Evolutionary conservation across 2,113 vertebrate genomes (phyloP).

Genomic region (Nanger granti): DNA sequence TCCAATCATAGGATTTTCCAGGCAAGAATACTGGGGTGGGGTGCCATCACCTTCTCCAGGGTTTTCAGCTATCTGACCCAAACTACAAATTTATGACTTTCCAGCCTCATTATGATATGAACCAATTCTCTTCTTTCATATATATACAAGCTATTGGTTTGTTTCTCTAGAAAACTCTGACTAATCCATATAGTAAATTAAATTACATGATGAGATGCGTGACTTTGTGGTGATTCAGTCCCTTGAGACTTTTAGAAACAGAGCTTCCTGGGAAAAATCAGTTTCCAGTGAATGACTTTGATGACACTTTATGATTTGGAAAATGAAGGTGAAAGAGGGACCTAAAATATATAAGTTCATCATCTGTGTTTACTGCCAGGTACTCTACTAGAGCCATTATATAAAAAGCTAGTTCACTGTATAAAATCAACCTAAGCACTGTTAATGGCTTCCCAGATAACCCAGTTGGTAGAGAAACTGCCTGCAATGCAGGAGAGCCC

Average conservation of each 20-base stretch:
- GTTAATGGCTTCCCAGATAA: not conserved
- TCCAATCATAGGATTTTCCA: not conserved
- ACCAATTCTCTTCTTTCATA: not conserved
- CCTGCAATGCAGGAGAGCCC: not conserved
- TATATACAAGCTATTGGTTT: not conserved
- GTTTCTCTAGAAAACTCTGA: not conserved
- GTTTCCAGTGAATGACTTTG: not conserved
- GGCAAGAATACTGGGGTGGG: not conserved
- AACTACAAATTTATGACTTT: not conserved
- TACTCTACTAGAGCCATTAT: not conserved
- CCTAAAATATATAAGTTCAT: not conserved
- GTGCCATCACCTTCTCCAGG: not conserved
- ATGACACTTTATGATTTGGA: not conserved
- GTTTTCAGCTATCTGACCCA: not conserved
- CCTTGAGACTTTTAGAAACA: not conserved
- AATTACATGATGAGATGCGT: not conserved
- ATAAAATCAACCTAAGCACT: constrained; percentile 14
- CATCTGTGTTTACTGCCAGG: not conserved
- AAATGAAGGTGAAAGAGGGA: not conserved
- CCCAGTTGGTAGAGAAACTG: not conserved
- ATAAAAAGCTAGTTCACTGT: not conserved
- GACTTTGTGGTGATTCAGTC: not conserved
- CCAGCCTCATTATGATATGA: not conserved
- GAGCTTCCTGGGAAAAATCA: not conserved
- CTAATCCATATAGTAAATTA: not conserved